Conservation (phyloP, 1,140 invertebrate genomes). For the Aphelenchoides besseyi region DNA sequence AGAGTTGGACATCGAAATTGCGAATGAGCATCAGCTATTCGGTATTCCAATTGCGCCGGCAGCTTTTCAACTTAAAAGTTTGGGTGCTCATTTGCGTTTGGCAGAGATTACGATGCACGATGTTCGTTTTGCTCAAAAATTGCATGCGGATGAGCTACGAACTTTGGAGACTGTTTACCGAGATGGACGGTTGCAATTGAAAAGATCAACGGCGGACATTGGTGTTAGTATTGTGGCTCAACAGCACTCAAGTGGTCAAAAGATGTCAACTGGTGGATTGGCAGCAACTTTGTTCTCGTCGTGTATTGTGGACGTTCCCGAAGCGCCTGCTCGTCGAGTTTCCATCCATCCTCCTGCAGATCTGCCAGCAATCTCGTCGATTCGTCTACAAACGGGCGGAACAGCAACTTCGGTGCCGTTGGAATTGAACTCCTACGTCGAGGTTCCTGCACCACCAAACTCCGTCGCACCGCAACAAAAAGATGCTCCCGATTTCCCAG, state of each 20-base stretch:
- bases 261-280: not conserved
- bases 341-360: not conserved
- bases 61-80: conserved; percentile 12
- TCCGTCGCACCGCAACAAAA: not conserved
- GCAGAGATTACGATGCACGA: not conserved
- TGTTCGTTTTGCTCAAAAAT: not conserved
- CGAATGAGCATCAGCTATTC: conserved; percentile 8
- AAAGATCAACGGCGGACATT: conserved; percentile 5
- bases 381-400: not conserved
- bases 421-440: not conserved
- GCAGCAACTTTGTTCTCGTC: conserved; percentile 11
- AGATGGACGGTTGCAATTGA: not conserved
- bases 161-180: not conserved
- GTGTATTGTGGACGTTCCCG: conserved; percentile 14
- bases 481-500: conserved; percentile 2
- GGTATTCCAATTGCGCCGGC: conserved; percentile 6
- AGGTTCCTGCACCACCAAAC: not conserved
- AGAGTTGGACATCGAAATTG: not conserved
- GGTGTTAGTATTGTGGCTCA: not conserved
- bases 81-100: not conserved
- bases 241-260: not conserved
- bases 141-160: not conserved
- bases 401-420: not conserved
- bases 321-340: conserved; percentile 4
- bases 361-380: not conserved